These are phyloP conservation scores for Passerina amoena DNA, from an alignment of 2,113 vertebrate species.

Conservation along the genomic window DNA sequence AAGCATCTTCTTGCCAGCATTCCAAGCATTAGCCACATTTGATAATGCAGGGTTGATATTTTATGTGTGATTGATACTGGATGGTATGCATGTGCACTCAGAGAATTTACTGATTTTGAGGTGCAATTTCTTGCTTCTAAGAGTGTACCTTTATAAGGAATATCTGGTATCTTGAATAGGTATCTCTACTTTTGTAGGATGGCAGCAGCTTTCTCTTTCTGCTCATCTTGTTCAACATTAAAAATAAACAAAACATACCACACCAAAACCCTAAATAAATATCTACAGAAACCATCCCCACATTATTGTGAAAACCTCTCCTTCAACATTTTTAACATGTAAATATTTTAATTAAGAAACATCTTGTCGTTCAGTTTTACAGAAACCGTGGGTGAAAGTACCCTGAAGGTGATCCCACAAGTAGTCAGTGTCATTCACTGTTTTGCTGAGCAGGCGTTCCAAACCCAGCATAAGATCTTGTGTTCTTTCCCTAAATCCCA, in stretches of 20 bases:
- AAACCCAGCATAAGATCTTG: background rate
- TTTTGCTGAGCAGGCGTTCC: background rate
- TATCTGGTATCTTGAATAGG: background rate
- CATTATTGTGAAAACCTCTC: background rate
- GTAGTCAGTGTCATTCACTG: background rate
- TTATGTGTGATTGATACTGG: background rate
- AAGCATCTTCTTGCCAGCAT: background rate
- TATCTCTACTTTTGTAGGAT: background rate
- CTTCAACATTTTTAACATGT: constrained; percentile 9
- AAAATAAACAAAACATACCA: background rate
- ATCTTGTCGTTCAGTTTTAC: background rate
- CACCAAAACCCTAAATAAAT: background rate
- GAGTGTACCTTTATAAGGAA: background rate
- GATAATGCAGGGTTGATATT: background rate
- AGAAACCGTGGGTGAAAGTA: background rate
- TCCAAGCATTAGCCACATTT: background rate
- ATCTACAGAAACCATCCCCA: background rate
- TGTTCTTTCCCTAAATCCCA: background rate
- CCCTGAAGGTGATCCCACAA: background rate
- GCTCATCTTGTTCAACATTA: constrained; percentile 6
- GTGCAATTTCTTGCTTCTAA: background rate
- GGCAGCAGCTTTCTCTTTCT: constrained; percentile 7
- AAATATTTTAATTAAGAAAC: background rate
- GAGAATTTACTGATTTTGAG: background rate
- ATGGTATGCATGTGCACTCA: background rate